Evolutionary conservation across 2,888 invertebrate genomes (phyloP).

Genomic region (Lamproptera curius): DNA sequence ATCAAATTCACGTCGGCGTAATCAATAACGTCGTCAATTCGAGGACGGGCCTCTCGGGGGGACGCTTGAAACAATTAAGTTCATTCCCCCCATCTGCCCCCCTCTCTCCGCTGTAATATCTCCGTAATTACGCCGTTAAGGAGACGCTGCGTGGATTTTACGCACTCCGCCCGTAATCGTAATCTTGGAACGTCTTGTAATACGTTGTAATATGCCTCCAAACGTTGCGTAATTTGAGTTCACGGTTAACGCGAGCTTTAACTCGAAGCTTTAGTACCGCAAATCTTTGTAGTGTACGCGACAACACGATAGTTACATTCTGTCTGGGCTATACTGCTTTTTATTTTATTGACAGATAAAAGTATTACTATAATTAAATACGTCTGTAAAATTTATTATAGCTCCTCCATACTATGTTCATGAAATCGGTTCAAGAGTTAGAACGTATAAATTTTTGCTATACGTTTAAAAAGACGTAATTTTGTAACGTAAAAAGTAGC

Average conservation of each 20-base stretch:
- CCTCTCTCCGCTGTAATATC: conserved; percentile 38
- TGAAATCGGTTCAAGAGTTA: too few species aligned
- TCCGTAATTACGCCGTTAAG: conserved; percentile 64
- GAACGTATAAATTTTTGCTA: too few species aligned
- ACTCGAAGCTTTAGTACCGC: conserved; percentile 27
- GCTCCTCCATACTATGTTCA: too few species aligned
- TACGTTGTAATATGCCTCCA: conserved; percentile 27
- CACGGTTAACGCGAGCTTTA: conserved; percentile 11
- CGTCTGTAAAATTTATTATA: too few species aligned
- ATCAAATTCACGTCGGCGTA: conserved; percentile 20
- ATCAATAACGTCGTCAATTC: conserved; percentile 22
- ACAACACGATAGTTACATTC: too few species aligned
- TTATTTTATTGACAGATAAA: too few species aligned
- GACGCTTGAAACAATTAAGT: conserved; percentile 61
- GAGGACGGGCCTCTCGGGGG: conserved; percentile 19
- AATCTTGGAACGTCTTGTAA: conserved; percentile 42
- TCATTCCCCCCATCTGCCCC: conserved; percentile 34
- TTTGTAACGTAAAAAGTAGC: too few species aligned
- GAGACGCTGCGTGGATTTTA: conserved; percentile 63
- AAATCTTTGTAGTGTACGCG: conserved; percentile 4
- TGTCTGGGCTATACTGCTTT: too few species aligned
- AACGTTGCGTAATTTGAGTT: conserved; percentile 14
- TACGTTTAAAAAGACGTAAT: too few species aligned
- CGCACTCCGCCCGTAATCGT: conserved; percentile 49
- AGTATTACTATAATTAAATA: too few species aligned